phyloP scores from a whole-genome alignment of 2,888 invertebrate genomes.

The Drosophila diplacantha region DNA sequence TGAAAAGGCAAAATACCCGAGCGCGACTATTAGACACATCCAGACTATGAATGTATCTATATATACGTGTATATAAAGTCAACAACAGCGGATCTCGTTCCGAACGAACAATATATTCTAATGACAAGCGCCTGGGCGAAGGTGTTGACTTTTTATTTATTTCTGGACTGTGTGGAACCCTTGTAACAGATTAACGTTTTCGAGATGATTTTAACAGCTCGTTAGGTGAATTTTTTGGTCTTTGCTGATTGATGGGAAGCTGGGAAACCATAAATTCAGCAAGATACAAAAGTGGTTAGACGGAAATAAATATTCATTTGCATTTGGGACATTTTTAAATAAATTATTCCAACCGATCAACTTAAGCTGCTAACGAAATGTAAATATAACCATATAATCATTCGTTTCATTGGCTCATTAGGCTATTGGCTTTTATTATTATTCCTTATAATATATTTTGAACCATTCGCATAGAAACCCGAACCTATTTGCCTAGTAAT shows the following conservation, averaged over 20 bases:
- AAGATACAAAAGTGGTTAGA: background rate
- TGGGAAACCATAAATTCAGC: background rate
- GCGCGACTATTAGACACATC: constrained; percentile 47
- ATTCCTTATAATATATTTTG: background rate
- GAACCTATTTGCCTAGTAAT: background rate
- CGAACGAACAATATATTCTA: constrained; percentile 66
- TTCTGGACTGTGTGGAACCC: constrained; percentile 14
- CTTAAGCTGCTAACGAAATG: too few relatives aligned
- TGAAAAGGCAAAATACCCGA: constrained; percentile 55
- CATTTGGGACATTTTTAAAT: background rate
- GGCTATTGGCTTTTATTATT: background rate
- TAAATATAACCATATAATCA: background rate
- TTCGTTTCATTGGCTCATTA: background rate
- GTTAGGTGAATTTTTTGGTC: constrained; percentile 63
- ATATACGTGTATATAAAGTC: constrained; percentile 42
- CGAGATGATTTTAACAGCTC: constrained; percentile 69
- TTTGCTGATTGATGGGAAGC: constrained; percentile 39
- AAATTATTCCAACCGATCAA: too few relatives aligned
- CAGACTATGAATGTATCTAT: constrained; percentile 31
- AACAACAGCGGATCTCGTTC: constrained; percentile 56
- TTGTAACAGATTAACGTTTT: constrained; percentile 56
- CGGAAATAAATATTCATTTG: background rate
- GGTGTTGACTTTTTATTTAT: constrained; percentile 6
- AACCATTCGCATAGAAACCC: background rate
- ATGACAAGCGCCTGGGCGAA: constrained; percentile 63